A percentile compares a stretch with the other conserved stretches of the same genome.
Evolutionary conservation across 2,113 vertebrate genomes (phyloP).

Genomic region (Illadopsis cleaveri): DNA sequence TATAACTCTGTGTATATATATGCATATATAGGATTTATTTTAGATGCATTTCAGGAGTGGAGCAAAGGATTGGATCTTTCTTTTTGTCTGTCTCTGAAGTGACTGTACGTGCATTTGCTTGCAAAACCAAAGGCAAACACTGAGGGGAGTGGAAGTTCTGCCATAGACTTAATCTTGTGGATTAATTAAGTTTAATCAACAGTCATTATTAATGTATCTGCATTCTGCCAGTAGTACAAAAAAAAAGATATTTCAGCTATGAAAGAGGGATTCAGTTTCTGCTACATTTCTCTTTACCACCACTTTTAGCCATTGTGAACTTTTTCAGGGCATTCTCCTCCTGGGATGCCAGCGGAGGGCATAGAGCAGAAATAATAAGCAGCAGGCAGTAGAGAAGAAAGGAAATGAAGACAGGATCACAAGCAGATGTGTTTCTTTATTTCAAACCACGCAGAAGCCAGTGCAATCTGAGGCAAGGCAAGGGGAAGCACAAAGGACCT

Average conservation of each 20-base stretch:
- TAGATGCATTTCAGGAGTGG: not conserved
- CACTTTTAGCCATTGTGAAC: not conserved
- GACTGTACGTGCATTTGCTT: not conserved
- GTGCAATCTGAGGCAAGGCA: not conserved
- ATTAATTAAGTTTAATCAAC: not conserved
- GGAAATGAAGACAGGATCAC: not conserved
- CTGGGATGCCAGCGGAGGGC: not conserved
- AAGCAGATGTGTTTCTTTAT: not conserved
- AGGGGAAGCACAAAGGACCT: not conserved
- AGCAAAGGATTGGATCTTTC: not conserved
- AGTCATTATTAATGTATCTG: not conserved
- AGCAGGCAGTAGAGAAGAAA: not conserved
- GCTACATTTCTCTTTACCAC: not conserved
- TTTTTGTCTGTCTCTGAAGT: not conserved
- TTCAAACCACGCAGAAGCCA: not conserved
- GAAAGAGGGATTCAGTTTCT: not conserved
- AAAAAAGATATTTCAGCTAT: not conserved
- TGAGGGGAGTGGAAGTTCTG: not conserved
- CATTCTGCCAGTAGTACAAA: not conserved
- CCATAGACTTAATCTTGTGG: not conserved
- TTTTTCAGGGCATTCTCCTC: not conserved
- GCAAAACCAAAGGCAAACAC: constrained; percentile 19
- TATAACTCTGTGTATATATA: not conserved
- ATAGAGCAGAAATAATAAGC: not conserved
- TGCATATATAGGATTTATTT: not conserved